phyloP scores from a whole-genome alignment of 2,113 vertebrate genomes.

The Oriolus oriolus region DNA sequence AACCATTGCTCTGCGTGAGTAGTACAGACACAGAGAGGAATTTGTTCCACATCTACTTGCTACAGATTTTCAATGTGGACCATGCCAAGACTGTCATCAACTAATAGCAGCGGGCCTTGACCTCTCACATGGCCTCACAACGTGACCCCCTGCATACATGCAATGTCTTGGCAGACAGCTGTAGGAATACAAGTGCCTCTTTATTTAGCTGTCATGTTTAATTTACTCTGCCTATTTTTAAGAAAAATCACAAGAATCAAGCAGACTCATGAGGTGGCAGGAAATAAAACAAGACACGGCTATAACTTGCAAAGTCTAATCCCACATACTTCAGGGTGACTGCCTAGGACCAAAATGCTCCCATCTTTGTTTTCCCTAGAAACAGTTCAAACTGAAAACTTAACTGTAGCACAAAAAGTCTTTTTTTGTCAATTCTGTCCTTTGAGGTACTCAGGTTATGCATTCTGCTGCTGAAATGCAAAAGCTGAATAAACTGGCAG shows the following conservation, averaged over 20 bases:
- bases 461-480: neutral
- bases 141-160: neutral
- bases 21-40: neutral
- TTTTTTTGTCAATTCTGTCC: neutral
- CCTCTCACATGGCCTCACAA: neutral
- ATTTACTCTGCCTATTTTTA: neutral
- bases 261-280: neutral
- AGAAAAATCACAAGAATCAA: neutral
- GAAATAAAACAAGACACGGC: neutral
- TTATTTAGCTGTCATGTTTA: neutral
- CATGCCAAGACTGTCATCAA: neutral
- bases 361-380: neutral
- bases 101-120: neutral
- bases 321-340: neutral
- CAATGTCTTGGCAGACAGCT: neutral
- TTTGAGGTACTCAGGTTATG: neutral
- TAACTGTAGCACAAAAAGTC: neutral
- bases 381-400: neutral
- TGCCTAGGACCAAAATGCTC: neutral
- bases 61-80: neutral
- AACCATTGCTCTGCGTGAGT: neutral
- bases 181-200: neutral
- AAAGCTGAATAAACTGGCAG: neutral
- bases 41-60: neutral
- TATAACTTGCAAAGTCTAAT: neutral